Percentiles rank a stretch among this genome's conserved stretches.
phyloP scores from a whole-genome alignment of 2,797 vertebrate genomes.

The Molossus alvarezi region DNA sequence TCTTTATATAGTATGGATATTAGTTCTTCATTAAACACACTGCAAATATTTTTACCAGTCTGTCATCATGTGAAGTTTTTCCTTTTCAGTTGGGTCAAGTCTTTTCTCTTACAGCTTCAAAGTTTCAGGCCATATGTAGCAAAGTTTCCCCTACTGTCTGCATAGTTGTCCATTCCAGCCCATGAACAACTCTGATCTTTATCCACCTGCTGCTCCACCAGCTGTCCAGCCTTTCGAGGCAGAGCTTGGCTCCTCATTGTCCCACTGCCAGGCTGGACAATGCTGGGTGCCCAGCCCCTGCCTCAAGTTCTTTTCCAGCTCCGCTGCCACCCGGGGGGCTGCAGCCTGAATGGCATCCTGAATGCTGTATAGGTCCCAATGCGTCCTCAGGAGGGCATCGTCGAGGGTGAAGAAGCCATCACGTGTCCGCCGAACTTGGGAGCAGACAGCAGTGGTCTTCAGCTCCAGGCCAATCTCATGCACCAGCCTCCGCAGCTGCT shows the following conservation, averaged over 20 bases:
- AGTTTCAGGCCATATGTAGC: not conserved
- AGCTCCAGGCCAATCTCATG: slow-evolving; percentile 97
- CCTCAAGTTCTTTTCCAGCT: slow-evolving; percentile 82
- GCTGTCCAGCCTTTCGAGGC: not conserved
- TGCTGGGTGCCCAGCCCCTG: not conserved
- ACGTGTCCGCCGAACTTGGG: slow-evolving; percentile 93
- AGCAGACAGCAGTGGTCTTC: slow-evolving; percentile 94
- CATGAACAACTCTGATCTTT: not conserved
- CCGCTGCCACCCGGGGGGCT: slow-evolving; percentile 80
- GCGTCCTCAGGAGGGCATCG: slow-evolving; percentile 92
- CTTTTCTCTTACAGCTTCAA: not conserved
- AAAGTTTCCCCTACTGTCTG: not conserved
- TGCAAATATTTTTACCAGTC: not conserved
- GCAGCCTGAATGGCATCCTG: slow-evolving; percentile 88
- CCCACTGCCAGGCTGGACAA: not conserved
- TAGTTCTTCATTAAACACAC: not conserved
- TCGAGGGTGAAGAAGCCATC: slow-evolving; percentile 94
- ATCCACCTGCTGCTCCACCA: not conserved
- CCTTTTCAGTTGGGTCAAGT: not conserved
- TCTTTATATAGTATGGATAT: not conserved
- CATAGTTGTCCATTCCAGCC: not conserved
- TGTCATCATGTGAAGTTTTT: not conserved
- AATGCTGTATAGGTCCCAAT: slow-evolving; percentile 93
- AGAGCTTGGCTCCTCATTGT: not conserved
- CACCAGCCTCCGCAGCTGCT: slow-evolving; percentile 94